A percentile compares a stretch with the other conserved stretches of the same genome.
These are phyloP conservation scores for Rhabdornis inornatus DNA, from an alignment of 2,113 vertebrate species.

Conservation along the genomic window DNA sequence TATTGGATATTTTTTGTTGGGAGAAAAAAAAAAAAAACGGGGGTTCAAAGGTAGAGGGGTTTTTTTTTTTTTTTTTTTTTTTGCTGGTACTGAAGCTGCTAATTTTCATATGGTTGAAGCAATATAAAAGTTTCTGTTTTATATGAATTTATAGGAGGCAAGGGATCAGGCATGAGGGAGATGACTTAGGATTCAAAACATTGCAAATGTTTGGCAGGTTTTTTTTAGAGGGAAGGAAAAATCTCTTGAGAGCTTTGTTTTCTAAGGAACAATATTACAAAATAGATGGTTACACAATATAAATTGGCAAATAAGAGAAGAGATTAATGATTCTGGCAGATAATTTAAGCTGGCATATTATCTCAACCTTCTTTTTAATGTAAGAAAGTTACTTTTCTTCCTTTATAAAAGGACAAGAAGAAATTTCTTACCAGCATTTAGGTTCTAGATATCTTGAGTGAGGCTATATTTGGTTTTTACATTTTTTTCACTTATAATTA, in stretches of 20 bases:
- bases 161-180: background rate
- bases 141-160: background rate
- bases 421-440: background rate
- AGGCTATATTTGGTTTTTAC: background rate
- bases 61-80: background rate
- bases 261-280: slow-evolving; percentile 67
- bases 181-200: slow-evolving; percentile 48
- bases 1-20: background rate
- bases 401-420: background rate
- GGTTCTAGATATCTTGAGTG: background rate
- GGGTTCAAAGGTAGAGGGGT: background rate
- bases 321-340: slow-evolving; percentile 45
- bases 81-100: background rate
- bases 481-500: background rate
- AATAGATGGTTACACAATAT: slow-evolving; percentile 63
- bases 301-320: slow-evolving; percentile 46
- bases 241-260: slow-evolving; percentile 56
- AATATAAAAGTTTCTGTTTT: slow-evolving; percentile 28
- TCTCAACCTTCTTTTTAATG: background rate
- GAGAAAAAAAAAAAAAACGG: background rate
- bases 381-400: background rate
- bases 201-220: slow-evolving; percentile 41
- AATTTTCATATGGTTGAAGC: background rate
- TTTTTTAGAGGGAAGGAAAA: slow-evolving; percentile 44
- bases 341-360: background rate